Conservation (phyloP, 2,797 vertebrate genomes). For the Thalassophryne amazonica region DNA sequence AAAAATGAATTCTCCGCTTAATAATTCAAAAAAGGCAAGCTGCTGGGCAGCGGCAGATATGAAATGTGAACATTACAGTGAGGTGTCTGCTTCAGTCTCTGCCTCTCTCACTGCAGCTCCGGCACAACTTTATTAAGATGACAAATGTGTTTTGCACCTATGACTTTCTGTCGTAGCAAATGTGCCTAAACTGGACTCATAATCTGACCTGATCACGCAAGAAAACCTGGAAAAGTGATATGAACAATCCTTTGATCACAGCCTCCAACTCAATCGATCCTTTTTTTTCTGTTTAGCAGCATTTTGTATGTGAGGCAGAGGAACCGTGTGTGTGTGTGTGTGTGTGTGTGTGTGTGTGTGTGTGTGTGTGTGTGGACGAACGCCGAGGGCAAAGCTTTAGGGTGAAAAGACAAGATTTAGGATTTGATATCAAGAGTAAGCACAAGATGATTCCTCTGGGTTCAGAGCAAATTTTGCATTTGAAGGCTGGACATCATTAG, state of each 20-base stretch:
- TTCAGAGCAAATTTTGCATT: conserved; percentile 25
- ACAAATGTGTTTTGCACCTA: conserved; percentile 47
- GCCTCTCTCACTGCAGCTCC: conserved; percentile 34
- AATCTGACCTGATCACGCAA: conserved; percentile 24
- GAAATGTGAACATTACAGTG: conserved; percentile 75
- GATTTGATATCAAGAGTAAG: neutral
- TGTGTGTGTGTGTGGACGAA: neutral
- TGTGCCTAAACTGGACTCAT: conserved; percentile 21
- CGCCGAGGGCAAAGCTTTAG: neutral
- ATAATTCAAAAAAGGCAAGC: conserved; percentile 77
- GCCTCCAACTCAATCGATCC: conserved; percentile 21
- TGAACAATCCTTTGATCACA: conserved; percentile 47
- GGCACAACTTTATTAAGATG: conserved; percentile 71
- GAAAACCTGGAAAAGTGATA: conserved; percentile 3
- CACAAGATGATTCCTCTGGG: neutral
- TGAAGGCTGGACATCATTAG: conserved; percentile 23
- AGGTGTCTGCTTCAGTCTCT: conserved; percentile 65
- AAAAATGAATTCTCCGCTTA: conserved; percentile 70
- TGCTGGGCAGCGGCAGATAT: conserved; percentile 75
- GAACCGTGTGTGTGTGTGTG: neutral
- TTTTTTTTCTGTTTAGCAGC: conserved; percentile 20
- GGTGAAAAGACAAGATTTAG: neutral
- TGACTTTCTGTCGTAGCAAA: conserved; percentile 25
- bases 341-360: neutral
- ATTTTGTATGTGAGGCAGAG: neutral